Percentiles rank a stretch among this genome's conserved stretches.
Conservation (phyloP, 2,888 invertebrate genomes). For the Choreutis nemorana region DNA sequence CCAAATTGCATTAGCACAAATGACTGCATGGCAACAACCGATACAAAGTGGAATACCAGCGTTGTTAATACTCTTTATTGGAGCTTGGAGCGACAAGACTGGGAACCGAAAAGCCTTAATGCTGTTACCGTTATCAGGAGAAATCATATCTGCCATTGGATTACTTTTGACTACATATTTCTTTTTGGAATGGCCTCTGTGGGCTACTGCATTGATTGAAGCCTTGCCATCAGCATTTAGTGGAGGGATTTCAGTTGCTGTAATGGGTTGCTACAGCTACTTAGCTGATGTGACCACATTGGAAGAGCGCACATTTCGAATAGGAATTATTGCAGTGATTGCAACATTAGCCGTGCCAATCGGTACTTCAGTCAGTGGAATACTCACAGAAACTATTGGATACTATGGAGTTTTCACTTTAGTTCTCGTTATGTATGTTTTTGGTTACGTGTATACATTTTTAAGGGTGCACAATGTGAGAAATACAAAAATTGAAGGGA, state of each 20-base stretch:
- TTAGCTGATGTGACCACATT: slow-evolving; percentile 67
- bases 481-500: slow-evolving; percentile 26
- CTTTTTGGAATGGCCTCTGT: slow-evolving; percentile 63
- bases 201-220: slow-evolving; percentile 61
- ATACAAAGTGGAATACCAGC: slow-evolving; percentile 64
- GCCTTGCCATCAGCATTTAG: slow-evolving; percentile 62
- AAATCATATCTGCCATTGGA: slow-evolving; percentile 57
- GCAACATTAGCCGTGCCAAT: slow-evolving; percentile 56
- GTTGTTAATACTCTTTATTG: slow-evolving; percentile 63
- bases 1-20: slow-evolving; percentile 50
- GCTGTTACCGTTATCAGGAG: slow-evolving; percentile 63
- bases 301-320: slow-evolving; percentile 67
- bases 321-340: slow-evolving; percentile 66
- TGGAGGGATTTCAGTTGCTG: slow-evolving; percentile 64
- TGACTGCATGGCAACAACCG: slow-evolving; percentile 62
- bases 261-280: slow-evolving; percentile 68
- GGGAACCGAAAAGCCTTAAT: slow-evolving; percentile 66
- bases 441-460: slow-evolving; percentile 39
- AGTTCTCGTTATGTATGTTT: slow-evolving; percentile 27
- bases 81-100: slow-evolving; percentile 70
- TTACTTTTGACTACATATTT: slow-evolving; percentile 59
- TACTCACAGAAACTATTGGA: slow-evolving; percentile 47
- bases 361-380: slow-evolving; percentile 58
- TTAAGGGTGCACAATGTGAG: slow-evolving; percentile 42
- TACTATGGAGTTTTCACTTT: slow-evolving; percentile 52